Evolutionary conservation across 2,113 vertebrate genomes (phyloP).

Genomic region (Prunella fulvescens): DNA sequence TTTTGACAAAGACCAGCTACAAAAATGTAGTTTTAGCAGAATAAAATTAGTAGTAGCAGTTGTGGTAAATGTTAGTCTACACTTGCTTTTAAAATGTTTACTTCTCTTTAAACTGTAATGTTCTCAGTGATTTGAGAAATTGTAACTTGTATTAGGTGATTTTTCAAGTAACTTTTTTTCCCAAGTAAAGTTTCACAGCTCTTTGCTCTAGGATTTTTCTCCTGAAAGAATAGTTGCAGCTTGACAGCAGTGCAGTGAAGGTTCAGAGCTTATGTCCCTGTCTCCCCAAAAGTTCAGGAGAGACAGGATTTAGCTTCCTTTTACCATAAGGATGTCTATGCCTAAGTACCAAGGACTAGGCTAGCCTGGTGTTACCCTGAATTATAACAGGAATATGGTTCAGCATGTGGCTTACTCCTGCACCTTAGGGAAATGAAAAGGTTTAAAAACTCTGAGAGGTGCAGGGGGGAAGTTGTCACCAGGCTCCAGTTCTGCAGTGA

Average conservation of each 20-base stretch:
- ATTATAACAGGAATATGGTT: background rate
- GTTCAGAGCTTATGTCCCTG: background rate
- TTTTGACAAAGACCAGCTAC: background rate
- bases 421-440: background rate
- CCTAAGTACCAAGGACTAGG: background rate
- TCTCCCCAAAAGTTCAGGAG: background rate
- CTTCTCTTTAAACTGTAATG: background rate
- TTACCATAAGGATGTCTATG: background rate
- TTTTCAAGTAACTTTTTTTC: background rate
- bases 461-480: background rate
- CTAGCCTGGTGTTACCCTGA: background rate
- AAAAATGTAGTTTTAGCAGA: background rate
- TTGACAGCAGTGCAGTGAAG: background rate
- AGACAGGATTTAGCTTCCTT: background rate
- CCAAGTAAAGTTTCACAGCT: background rate
- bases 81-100: background rate
- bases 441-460: background rate
- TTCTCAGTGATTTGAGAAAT: background rate
- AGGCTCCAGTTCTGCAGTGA: background rate
- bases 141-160: background rate
- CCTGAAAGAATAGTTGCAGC: background rate
- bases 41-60: background rate
- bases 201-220: background rate
- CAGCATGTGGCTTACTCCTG: background rate
- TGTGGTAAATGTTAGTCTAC: background rate